Evolutionary conservation across 2,888 invertebrate genomes (phyloP).

Genomic region (Malachius bipustulatus): DNA sequence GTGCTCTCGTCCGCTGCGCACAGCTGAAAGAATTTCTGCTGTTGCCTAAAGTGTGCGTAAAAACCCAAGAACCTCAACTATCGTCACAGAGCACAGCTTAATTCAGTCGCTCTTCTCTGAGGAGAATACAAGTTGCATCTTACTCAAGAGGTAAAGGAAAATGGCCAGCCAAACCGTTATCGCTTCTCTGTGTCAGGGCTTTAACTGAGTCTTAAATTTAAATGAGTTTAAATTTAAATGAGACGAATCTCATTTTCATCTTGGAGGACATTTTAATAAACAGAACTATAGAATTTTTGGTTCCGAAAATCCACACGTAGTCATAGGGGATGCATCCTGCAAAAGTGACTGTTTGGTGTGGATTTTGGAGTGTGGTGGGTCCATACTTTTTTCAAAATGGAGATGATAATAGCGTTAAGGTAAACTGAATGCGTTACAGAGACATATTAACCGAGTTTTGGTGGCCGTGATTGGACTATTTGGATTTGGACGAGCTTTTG

Average conservation of each 20-base stretch:
- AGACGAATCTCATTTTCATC: neutral
- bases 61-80: no score
- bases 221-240: no score
- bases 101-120: no score
- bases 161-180: no score
- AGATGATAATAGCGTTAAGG: neutral
- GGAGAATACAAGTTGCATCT: no score
- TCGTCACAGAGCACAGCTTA: no score
- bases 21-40: no score
- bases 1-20: no score
- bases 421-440: neutral
- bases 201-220: no score
- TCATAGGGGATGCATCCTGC: neutral
- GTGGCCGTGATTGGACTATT: neutral
- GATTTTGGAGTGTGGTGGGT: neutral
- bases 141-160: no score
- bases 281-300: neutral
- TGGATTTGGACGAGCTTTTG: neutral
- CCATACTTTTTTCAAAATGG: neutral
- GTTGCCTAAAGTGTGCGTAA: no score
- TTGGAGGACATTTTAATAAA: neutral
- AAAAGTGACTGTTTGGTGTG: conserved; percentile 1
- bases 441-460: conserved; percentile 1
- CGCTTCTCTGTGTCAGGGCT: no score
- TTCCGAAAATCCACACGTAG: neutral